These are phyloP conservation scores for Drosophila pruinosa DNA, from an alignment of 1,140 invertebrate genomes.

Conservation along the genomic window DNA sequence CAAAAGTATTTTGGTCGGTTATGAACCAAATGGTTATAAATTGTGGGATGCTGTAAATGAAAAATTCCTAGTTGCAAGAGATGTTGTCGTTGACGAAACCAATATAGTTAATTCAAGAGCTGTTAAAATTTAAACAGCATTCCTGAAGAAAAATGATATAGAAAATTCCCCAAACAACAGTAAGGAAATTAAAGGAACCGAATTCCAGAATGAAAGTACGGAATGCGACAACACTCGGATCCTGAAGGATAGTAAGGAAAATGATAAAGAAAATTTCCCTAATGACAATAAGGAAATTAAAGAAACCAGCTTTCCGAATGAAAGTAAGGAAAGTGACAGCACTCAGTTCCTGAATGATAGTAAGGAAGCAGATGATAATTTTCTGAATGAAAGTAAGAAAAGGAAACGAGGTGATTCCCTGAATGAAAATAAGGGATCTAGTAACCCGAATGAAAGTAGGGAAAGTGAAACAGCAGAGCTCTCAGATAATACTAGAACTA, in stretches of 20 bases:
- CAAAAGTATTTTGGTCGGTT: too few species aligned
- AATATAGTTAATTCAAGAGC: too few species aligned
- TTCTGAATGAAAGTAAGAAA: too few species aligned
- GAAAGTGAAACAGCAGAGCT: neutral
- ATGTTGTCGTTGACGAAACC: too few species aligned
- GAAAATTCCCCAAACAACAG: too few species aligned
- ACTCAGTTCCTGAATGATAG: neutral
- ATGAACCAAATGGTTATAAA: neutral
- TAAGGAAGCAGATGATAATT: neutral
- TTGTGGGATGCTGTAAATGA: neutral
- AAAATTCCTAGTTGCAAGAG: neutral
- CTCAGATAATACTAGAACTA: neutral
- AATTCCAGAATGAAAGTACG: constrained; percentile 10
- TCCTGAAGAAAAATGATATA: too few species aligned
- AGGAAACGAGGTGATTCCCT: too few species aligned
- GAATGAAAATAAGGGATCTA: neutral
- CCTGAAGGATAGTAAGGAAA: constrained; percentile 2
- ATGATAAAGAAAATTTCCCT: neutral
- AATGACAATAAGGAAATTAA: neutral
- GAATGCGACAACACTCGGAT: neutral
- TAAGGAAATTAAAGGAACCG: too few species aligned
- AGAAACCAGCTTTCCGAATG: neutral
- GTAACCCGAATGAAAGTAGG: neutral
- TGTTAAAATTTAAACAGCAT: too few species aligned
- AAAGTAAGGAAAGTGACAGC: too few species aligned